Conservation (phyloP, 2,113 vertebrate genomes). For the Dryoscopus gambensis region DNA sequence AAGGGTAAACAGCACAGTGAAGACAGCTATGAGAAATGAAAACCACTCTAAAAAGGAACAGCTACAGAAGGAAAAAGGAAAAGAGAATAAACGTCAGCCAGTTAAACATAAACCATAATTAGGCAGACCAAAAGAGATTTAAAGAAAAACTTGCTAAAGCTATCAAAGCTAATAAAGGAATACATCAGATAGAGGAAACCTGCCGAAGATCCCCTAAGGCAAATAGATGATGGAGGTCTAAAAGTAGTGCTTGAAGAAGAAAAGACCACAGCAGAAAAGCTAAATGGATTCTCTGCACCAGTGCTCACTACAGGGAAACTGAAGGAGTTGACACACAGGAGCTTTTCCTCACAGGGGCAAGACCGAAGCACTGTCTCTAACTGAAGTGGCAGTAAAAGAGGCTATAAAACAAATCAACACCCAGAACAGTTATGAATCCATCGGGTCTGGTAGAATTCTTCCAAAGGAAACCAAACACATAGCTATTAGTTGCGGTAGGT, state of each 20-base stretch:
- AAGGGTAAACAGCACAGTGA: not conserved
- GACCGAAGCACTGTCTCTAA: not conserved
- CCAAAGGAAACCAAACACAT: not conserved
- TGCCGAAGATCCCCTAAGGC: slow-evolving; percentile 26
- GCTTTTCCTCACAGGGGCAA: not conserved
- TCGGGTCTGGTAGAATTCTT: not conserved
- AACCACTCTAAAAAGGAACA: not conserved
- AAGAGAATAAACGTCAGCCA: not conserved
- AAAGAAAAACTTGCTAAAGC: slow-evolving; percentile 23
- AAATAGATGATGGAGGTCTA: not conserved
- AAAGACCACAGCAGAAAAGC: not conserved
- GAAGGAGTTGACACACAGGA: not conserved
- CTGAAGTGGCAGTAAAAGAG: not conserved
- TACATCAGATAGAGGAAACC: not conserved
- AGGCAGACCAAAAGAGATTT: slow-evolving; percentile 10
- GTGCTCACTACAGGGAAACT: not conserved
- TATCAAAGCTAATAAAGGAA: slow-evolving; percentile 27
- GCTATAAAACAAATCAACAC: not conserved
- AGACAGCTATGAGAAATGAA: not conserved
- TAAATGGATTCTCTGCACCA: not conserved
- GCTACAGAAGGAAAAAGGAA: not conserved
- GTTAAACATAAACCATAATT: slow-evolving; percentile 36
- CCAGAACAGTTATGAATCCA: not conserved
- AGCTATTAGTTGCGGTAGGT: not conserved
- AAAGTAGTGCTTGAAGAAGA: not conserved